Evolutionary conservation across 2,113 vertebrate genomes (phyloP), one percentile per base, ranked within the genome.

Genomic region (Callochromis pleurospilus): DNA sequence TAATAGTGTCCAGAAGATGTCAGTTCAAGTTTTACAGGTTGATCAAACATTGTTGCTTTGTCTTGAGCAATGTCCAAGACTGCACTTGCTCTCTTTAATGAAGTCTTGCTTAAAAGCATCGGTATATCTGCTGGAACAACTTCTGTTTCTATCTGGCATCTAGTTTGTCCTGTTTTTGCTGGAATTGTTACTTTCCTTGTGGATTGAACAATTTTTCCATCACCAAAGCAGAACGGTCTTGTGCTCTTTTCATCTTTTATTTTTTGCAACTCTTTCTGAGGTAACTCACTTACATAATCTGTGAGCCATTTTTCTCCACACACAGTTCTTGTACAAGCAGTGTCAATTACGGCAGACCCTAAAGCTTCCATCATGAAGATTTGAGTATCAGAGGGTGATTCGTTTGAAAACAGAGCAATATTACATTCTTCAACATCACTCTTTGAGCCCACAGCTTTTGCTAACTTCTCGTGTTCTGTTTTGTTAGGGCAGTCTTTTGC

Each of bases 371-470:
- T 31, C 75, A 79, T 38, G 31, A 79, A 79, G 3, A 79, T 79
- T 17, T 79, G 17, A 1, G 47, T 36, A 9, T 53, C 75, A 79
- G 49, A 54, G 8, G 11, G 29, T 10, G 17, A n/a, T n/a, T 79
- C 10, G 4, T 79, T 54, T 13, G 49, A 79, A 33, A 79, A 79
- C 19, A 14, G 29, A 54, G 75, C 0, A 36, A 79, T 54, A 17
- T 53, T 53, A 13, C 75, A 54, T 21, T 79, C 75, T 36, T 79
- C 75, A 53, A 36, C 19, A 79, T 24, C 53, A 54, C 10, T 54
- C 53, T 54, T 54, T 54, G 53, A 54, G 0, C 6, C 1, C n/a
- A 0, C 10, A 54, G 53, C 6, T 54, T 54, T 54, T 54, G 53
- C n/a, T 24, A 54, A 24, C 21, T 13, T 55, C 21, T 0, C 54